Conservation (phyloP, 1,140 invertebrate species). For the Dreissena rostriformis region DNA sequence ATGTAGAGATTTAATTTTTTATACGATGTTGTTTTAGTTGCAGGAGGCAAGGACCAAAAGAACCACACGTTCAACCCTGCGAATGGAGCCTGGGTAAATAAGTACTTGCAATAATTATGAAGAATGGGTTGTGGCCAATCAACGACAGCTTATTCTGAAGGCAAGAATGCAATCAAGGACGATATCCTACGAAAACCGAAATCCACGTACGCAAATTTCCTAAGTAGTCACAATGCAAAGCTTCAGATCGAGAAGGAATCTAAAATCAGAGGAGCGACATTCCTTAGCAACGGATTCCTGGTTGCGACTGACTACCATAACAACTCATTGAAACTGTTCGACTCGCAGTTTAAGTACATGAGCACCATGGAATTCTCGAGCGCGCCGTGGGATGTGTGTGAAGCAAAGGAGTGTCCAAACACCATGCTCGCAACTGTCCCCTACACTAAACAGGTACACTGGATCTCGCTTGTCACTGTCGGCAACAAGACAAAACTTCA, state of each 20-base stretch:
- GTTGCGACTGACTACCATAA: conserved; percentile 49
- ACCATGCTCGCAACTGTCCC: conserved; percentile 38
- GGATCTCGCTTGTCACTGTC: conserved; percentile 6
- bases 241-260: conserved; percentile 11
- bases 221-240: conserved; percentile 28
- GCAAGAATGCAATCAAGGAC: neutral
- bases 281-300: conserved; percentile 26
- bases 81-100: no score
- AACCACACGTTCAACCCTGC: no score
- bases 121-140: conserved; percentile 39
- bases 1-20: no score
- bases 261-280: conserved; percentile 29
- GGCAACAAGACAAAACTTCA: conserved; percentile 7
- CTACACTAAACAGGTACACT: conserved; percentile 28
- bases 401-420: conserved; percentile 2
- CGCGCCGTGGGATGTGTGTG: conserved; percentile 53
- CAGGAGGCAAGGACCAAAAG: no score
- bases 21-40: no score
- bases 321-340: conserved; percentile 47
- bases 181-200: conserved; percentile 27
- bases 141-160: neutral
- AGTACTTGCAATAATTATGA: neutral
- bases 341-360: conserved; percentile 23
- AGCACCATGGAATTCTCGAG: conserved; percentile 25
- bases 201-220: conserved; percentile 44